Conservation (phyloP, 2,113 vertebrate species). For the Ciconia boyciana region DNA sequence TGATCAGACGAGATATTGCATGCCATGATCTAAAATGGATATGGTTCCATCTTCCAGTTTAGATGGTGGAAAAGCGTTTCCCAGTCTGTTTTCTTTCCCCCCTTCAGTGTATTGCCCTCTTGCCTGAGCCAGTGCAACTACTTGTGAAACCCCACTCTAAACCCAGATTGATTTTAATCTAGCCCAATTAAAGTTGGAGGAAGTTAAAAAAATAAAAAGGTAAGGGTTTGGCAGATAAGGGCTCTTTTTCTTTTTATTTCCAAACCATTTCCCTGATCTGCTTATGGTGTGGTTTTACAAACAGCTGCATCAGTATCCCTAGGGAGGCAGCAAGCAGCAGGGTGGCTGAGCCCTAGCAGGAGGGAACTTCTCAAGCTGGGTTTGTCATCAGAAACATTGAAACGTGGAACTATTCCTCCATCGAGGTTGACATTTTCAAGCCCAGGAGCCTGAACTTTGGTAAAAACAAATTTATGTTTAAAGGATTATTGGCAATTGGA, state of each 20-base stretch:
- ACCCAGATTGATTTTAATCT: background rate
- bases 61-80: background rate
- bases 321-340: constrained; percentile 4
- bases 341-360: constrained; percentile 8
- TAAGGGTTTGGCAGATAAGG: background rate
- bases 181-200: background rate
- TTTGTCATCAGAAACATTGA: constrained; percentile 10
- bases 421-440: constrained; percentile 30
- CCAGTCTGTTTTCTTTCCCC: background rate
- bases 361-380: background rate
- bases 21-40: background rate
- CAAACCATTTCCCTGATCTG: background rate
- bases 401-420: background rate
- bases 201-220: background rate
- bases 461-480: constrained; percentile 31
- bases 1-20: background rate
- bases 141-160: background rate
- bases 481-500: constrained; percentile 11
- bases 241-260: constrained; percentile 6
- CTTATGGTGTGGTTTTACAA: constrained; percentile 19
- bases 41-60: background rate
- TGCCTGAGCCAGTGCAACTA: background rate
- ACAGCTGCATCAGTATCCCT: constrained; percentile 11
- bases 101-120: background rate
- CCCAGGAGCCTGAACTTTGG: background rate